Percentiles rank a stretch among this genome's conserved stretches.
Conservation (phyloP, 2,797 vertebrate genomes). For the Arctocebus calabarensis region DNA sequence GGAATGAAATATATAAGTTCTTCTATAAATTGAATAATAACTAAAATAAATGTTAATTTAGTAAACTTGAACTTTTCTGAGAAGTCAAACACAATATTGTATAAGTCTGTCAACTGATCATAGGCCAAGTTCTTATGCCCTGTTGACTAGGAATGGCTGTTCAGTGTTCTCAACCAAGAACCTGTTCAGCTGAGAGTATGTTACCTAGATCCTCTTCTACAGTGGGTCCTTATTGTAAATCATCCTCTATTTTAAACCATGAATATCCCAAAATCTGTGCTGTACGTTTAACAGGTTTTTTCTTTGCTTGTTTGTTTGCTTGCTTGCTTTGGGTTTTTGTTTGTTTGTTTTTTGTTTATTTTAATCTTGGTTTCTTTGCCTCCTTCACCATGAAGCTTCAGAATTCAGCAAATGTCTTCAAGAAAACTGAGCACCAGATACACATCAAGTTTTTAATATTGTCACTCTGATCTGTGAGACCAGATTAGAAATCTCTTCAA, state of each 20-base stretch:
- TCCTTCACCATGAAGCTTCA: background rate
- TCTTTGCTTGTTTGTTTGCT: background rate
- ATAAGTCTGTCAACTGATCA: background rate
- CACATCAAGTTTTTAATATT: background rate
- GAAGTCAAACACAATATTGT: background rate
- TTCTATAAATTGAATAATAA: background rate
- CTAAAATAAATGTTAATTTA: background rate
- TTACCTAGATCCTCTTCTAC: background rate
- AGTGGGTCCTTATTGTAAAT: background rate
- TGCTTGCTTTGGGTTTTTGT: background rate
- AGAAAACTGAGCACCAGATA: background rate
- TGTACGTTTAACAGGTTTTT: background rate
- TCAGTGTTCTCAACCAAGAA: background rate
- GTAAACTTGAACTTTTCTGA: conserved; percentile 2
- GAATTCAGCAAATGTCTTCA: background rate
- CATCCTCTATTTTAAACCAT: background rate
- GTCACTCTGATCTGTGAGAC: background rate
- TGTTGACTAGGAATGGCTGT: background rate
- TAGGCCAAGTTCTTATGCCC: background rate
- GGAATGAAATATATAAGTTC: background rate
- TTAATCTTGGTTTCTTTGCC: background rate
- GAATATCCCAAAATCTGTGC: background rate
- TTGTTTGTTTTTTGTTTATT: background rate
- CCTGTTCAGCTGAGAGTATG: background rate
- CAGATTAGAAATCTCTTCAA: background rate